Base-by-base conservation (phyloP, 2,797 vertebrate species). In the Microhierax caerulescens region DNA sequence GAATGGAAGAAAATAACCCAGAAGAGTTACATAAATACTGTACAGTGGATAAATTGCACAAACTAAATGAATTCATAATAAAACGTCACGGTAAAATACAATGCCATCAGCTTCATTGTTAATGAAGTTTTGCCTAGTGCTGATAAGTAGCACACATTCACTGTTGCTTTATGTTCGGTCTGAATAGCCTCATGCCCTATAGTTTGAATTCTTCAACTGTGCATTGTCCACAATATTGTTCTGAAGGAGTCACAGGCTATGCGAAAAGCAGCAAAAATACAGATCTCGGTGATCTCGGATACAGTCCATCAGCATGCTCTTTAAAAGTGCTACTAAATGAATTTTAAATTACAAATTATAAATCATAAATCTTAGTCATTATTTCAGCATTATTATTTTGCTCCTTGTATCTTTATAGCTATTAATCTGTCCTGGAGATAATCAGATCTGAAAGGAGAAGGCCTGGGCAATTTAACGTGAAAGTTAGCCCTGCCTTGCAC, bases 1-100 rank as follows among this genome's bases (percentile, higher is more conserved):
- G 91, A 97, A 95, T 96, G 95, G 93, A 97, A 97, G 94, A 95
- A 95, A 97, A 95, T 95, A 95, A 94, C 95, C 97, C 93, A 94
- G 93, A 97, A 96, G 90, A 96, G 91, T 95, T 96, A 96, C 96
- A 95, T 96, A 95, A 97, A 96, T 84, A 95, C 94, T 96, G 77
- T 96, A 96, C 95, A 97, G 68, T 90, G 95, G 91, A 93, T 96
- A 94, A 96, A 94, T 95, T 96, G 93, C 95, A 90, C 95, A 96
- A 96, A 92, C 93, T 96, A 96, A 95, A 96, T 94, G 92, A 97
- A 94, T 91, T 95, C 68, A 88, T 96, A 93, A 96, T 96, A 95
- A 84, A 96, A 97, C 96, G 76, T 91, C 90, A 93, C 80, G 79
- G 90, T 96, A 94, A 96, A 95, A 97, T 92, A 85, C 5, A 61